phyloP scores from a whole-genome alignment of 2,888 invertebrate genomes.

The Drosophila greeni region DNA sequence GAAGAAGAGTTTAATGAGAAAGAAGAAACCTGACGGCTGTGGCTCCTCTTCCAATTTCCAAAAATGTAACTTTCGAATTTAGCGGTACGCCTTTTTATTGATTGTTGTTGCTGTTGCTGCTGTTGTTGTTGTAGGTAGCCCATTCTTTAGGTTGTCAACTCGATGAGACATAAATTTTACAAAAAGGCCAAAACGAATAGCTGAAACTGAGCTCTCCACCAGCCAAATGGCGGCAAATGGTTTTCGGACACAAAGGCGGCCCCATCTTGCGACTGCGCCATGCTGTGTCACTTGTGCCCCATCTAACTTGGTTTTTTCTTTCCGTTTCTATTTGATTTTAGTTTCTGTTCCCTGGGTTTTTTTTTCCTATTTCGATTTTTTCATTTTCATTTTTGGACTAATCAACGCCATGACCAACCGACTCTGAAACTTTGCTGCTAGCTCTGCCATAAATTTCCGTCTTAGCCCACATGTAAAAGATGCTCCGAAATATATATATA shows the following conservation, averaged over 20 bases:
- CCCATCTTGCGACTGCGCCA: constrained; percentile 48
- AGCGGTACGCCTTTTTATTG: constrained; percentile 71
- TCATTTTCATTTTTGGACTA: constrained; percentile 45
- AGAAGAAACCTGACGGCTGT: constrained; percentile 65
- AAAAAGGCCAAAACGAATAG: constrained; percentile 61
- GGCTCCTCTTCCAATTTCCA: constrained; percentile 61
- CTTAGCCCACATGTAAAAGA: constrained; percentile 63
- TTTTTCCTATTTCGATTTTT: constrained; percentile 4
- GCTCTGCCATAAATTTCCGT: constrained; percentile 67
- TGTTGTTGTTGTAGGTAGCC: constrained; percentile 46
- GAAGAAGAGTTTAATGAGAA: constrained; percentile 66
- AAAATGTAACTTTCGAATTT: constrained; percentile 76
- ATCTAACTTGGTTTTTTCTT: constrained; percentile 30
- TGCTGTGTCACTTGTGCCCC: constrained; percentile 70
- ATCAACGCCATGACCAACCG: constrained; percentile 65
- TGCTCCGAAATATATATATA: constrained; percentile 12
- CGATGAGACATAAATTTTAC: constrained; percentile 74
- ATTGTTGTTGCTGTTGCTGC: constrained; percentile 40
- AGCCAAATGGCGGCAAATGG: constrained; percentile 64
- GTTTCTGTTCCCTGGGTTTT: constrained; percentile 9
- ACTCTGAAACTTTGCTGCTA: constrained; percentile 45
- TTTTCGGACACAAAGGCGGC: constrained; percentile 57
- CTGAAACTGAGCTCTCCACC: constrained; percentile 47
- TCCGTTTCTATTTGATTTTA: constrained; percentile 29
- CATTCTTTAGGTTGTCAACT: constrained; percentile 75